phyloP scores from a whole-genome alignment of 1,140 invertebrate genomes.

The Papilio machaon region DNA sequence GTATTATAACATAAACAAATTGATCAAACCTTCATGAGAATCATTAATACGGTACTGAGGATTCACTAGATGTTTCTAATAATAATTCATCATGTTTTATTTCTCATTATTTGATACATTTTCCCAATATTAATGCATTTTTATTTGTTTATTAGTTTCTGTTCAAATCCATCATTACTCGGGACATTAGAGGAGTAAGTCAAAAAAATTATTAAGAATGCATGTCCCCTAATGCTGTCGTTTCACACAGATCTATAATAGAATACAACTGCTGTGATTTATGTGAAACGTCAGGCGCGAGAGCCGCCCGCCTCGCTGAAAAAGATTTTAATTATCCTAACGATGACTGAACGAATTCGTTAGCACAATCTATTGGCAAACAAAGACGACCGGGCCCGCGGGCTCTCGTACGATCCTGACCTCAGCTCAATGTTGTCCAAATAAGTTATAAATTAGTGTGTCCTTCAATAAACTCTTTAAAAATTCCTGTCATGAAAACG shows the following conservation, averaged over 20 bases:
- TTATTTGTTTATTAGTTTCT: conserved; percentile 55
- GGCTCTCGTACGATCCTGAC: conserved; percentile 21
- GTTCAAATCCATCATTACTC: conserved; percentile 54
- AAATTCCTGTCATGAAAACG: conserved; percentile 32
- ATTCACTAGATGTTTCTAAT: background rate
- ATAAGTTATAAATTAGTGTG: conserved; percentile 24
- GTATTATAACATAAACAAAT: background rate
- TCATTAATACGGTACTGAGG: background rate
- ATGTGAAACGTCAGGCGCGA: conserved; percentile 32
- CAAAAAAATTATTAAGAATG: conserved; percentile 46
- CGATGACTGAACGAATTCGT: background rate
- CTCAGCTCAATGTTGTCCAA: conserved; percentile 21
- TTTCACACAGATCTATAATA: conserved; percentile 32
- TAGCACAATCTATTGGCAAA: conserved; percentile 29
- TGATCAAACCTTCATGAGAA: background rate
- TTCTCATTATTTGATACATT: conserved; percentile 27
- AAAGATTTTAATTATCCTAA: background rate
- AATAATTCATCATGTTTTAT: background rate
- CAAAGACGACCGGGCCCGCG: conserved; percentile 14
- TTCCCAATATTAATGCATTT: conserved; percentile 49
- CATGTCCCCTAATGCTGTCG: conserved; percentile 44
- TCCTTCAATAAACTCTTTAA: conserved; percentile 9
- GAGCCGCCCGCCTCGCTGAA: conserved; percentile 32
- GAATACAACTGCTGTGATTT: conserved; percentile 16
- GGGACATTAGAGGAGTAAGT: conserved; percentile 54